Percentiles rank a stretch among this genome's conserved stretches.
Evolutionary conservation across 2,113 vertebrate genomes (phyloP).

Genomic region (Ivindomyrus marchei): DNA sequence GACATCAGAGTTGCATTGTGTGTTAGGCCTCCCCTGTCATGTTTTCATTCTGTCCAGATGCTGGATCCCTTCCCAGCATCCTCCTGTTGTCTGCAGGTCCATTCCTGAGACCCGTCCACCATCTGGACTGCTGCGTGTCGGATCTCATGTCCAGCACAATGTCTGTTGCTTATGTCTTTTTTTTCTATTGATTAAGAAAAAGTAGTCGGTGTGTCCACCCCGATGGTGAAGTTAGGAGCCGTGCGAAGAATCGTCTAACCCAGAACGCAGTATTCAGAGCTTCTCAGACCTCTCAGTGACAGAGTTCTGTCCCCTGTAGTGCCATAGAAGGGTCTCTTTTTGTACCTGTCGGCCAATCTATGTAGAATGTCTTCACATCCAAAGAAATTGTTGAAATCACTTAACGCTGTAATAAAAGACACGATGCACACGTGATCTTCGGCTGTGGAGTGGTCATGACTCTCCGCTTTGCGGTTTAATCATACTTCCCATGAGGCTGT

Average conservation of each 20-base stretch:
- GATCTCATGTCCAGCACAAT: background rate
- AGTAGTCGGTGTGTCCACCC: background rate
- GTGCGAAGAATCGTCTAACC: background rate
- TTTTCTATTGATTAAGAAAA: background rate
- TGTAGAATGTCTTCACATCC: conserved; percentile 20
- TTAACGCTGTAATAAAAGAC: conserved; percentile 11
- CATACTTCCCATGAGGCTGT: background rate
- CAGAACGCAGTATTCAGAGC: background rate
- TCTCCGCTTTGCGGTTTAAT: background rate
- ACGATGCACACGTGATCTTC: background rate
- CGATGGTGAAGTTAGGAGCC: background rate
- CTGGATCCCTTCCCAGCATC: background rate
- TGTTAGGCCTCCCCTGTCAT: background rate
- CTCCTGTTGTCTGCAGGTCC: background rate
- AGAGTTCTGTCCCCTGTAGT: conserved; percentile 11
- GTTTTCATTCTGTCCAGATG: background rate
- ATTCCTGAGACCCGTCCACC: background rate
- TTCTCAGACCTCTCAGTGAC: background rate
- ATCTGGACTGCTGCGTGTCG: background rate
- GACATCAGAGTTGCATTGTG: background rate
- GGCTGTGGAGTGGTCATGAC: background rate
- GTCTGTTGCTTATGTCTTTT: background rate
- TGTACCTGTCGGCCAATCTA: conserved; percentile 19
- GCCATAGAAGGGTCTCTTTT: conserved; percentile 5
- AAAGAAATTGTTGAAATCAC: conserved; percentile 22